phyloP scores from a whole-genome alignment of 2,888 invertebrate genomes.

The Lacanobia wlatinum region DNA sequence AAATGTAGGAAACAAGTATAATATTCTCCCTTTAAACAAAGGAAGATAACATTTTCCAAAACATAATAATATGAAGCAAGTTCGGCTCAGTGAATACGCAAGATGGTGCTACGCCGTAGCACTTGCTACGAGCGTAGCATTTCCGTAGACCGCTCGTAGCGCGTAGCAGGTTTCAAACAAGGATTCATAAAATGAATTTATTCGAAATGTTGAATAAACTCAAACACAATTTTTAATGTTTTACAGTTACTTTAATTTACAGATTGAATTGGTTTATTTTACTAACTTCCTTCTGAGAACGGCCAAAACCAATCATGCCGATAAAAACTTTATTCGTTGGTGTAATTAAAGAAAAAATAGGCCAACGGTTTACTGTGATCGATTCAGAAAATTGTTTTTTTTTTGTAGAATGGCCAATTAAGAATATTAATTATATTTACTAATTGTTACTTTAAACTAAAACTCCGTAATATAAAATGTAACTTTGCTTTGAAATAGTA shows the following conservation, averaged over 20 bases:
- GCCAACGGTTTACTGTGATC: neutral
- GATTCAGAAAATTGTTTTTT: neutral
- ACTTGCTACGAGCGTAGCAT: slow-evolving; percentile 57
- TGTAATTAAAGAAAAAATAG: slow-evolving; percentile 2
- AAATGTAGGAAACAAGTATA: neutral
- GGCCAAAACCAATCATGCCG: slow-evolving; percentile 9
- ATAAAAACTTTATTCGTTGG: slow-evolving; percentile 4
- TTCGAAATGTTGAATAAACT: slow-evolving; percentile 15
- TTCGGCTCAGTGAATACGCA: slow-evolving; percentile 28
- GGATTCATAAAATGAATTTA: slow-evolving; percentile 26
- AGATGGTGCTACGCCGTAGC: slow-evolving; percentile 60
- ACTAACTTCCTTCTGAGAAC: slow-evolving; percentile 23
- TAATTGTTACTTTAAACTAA: neutral
- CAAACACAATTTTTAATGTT: slow-evolving; percentile 1
- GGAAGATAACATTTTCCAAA: slow-evolving; percentile 18
- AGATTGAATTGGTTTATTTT: slow-evolving; percentile 6
- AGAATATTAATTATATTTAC: neutral
- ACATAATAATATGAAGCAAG: slow-evolving; percentile 3
- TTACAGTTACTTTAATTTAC: neutral
- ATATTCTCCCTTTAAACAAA: neutral
- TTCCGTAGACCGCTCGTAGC: slow-evolving; percentile 60
- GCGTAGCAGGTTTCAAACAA: slow-evolving; percentile 36
- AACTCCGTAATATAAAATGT: neutral
- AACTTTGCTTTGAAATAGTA: slow-evolving; percentile 1
- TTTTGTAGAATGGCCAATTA: neutral